Evolutionary conservation across 2,888 invertebrate species (phyloP).

Genomic region (Balanococcus diminutus): DNA sequence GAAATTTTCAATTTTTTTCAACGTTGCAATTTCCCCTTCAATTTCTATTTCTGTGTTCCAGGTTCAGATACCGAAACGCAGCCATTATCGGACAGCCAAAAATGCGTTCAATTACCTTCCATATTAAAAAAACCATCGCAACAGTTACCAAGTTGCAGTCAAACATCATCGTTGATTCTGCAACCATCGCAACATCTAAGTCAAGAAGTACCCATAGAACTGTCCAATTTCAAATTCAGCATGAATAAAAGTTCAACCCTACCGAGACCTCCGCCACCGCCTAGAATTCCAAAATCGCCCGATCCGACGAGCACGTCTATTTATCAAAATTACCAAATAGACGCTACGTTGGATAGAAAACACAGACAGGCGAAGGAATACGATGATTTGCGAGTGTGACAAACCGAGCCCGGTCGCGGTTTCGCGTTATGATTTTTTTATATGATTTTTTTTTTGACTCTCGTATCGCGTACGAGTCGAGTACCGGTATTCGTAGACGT

Average conservation of each 20-base stretch:
- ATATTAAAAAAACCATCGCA: constrained; percentile 45
- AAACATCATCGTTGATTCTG: constrained; percentile 51
- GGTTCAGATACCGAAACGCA: background rate
- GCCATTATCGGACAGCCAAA: background rate
- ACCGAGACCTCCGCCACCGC: constrained; percentile 50
- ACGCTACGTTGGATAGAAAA: constrained; percentile 40
- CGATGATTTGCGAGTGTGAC: constrained; percentile 47
- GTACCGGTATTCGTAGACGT: background rate
- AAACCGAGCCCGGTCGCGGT: background rate
- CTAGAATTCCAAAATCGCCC: constrained; percentile 43
- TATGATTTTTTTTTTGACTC: background rate
- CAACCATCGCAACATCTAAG: constrained; percentile 50
- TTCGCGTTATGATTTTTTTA: background rate
- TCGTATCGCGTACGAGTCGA: no score
- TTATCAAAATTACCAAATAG: constrained; percentile 32
- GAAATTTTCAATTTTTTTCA: no score
- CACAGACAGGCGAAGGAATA: constrained; percentile 32
- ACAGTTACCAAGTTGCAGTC: constrained; percentile 33
- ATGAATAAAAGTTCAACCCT: constrained; percentile 51
- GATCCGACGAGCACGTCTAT: background rate
- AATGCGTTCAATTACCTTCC: constrained; percentile 49
- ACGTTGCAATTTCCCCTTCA: background rate
- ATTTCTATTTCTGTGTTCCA: background rate
- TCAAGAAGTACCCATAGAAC: constrained; percentile 39
- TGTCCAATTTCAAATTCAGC: constrained; percentile 49